Evolutionary conservation across 2,888 invertebrate species (phyloP).

Genomic region (Andrena bucephala): DNA sequence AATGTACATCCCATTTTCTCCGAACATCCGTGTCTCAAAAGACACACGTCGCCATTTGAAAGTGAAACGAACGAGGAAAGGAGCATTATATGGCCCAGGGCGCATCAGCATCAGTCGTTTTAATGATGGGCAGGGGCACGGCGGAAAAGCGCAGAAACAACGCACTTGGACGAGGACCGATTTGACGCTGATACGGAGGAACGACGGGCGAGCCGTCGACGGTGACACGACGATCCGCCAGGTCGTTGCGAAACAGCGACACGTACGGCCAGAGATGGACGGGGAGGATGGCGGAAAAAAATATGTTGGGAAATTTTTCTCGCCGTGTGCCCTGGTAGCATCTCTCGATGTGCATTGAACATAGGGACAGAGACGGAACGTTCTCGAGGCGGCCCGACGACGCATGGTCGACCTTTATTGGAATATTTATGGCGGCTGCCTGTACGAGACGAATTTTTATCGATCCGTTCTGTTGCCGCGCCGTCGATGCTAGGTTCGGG

Average conservation of each 20-base stretch:
- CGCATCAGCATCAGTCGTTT: not conserved
- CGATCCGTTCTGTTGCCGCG: conserved; percentile 79
- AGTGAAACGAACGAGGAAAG: not conserved
- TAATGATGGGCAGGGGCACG: not conserved
- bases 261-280: not conserved
- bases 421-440: conserved; percentile 80
- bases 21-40: too few species aligned
- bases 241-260: conserved; percentile 1
- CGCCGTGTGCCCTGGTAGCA: conserved; percentile 22
- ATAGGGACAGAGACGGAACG: conserved; percentile 66
- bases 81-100: not conserved
- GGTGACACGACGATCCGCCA: not conserved
- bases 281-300: conserved; percentile 8
- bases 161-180: conserved; percentile 4
- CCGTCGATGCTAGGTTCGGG: conserved; percentile 69
- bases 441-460: conserved; percentile 80
- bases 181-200: not conserved
- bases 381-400: conserved; percentile 65
- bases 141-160: not conserved
- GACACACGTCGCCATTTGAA: not conserved
- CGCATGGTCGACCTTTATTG: conserved; percentile 76
- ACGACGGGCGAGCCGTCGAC: not conserved
- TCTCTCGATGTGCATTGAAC: conserved; percentile 33
- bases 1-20: too few species aligned
- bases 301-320: conserved; percentile 45